phyloP scores from a whole-genome alignment of 2,797 vertebrate species.

The Typhlichthys eigenmanni region DNA sequence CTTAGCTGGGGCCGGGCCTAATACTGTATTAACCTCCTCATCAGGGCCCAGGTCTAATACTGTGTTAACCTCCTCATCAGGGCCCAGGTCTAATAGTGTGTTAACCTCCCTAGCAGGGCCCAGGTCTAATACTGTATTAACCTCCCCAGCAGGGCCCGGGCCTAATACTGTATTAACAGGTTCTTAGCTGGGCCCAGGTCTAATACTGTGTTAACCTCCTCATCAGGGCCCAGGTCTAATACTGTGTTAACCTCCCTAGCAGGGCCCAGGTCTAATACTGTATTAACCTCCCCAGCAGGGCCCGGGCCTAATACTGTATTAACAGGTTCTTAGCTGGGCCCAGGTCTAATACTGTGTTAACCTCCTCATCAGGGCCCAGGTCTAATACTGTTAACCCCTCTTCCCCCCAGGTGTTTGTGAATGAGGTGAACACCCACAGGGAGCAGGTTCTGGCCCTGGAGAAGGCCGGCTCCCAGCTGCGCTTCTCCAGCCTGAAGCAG shows the following conservation, averaged over 20 bases:
- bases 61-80: too few species aligned
- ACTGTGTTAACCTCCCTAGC: too few species aligned
- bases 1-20: constrained; percentile 96
- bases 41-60: too few species aligned
- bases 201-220: constrained; percentile 80
- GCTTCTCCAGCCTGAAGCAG: constrained; percentile 97
- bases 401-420: constrained; percentile 88
- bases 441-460: constrained; percentile 96
- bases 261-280: too few species aligned
- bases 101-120: accelerated
- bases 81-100: too few species aligned
- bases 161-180: constrained; percentile 98
- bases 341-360: too few species aligned
- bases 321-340: too few species aligned
- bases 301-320: constrained; percentile 73
- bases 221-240: too few species aligned
- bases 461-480: constrained; percentile 93
- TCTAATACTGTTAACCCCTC: background rate
- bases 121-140: too few species aligned
- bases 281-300: constrained; percentile 62
- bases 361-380: too few species aligned
- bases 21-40: constrained; percentile 77
- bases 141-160: constrained; percentile 73
- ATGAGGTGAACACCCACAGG: constrained; percentile 95
- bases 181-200: constrained; percentile 93